Evolutionary conservation across 2,888 invertebrate genomes (phyloP).

Genomic region (Ormyrus thymus): DNA sequence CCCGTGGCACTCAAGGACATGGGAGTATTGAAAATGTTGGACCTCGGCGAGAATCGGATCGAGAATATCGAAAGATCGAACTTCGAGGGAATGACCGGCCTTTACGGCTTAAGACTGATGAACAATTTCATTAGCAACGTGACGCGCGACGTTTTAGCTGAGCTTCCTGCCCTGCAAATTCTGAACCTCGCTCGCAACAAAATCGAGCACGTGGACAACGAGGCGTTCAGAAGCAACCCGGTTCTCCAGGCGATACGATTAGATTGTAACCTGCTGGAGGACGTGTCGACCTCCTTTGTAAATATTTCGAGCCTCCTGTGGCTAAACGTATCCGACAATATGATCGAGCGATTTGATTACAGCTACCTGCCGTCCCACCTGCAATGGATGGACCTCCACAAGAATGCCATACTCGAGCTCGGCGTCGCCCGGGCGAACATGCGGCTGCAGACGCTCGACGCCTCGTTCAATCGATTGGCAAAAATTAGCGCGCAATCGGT

Average conservation of each 20-base stretch:
- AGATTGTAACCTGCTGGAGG: conserved; percentile 89
- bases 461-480: conserved; percentile 91
- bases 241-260: conserved; percentile 90
- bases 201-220: conserved; percentile 85
- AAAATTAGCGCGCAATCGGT: conserved; percentile 85
- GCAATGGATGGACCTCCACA: conserved; percentile 93
- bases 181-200: conserved; percentile 92
- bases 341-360: conserved; percentile 92
- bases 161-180: conserved; percentile 88
- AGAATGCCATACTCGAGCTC: conserved; percentile 87
- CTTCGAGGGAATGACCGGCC: conserved; percentile 88
- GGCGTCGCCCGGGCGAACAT: conserved; percentile 83
- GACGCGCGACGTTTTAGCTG: conserved; percentile 86
- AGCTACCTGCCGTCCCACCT: conserved; percentile 87
- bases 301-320: conserved; percentile 89
- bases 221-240: conserved; percentile 86
- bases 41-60: conserved; percentile 94
- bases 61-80: conserved; percentile 86
- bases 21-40: conserved; percentile 89
- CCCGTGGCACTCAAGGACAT: conserved; percentile 90
- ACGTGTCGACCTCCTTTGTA: conserved; percentile 89
- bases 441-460: conserved; percentile 88
- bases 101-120: conserved; percentile 91
- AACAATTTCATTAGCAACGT: conserved; percentile 91
- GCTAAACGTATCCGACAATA: conserved; percentile 94